These are phyloP conservation scores for Gulo gulo DNA, from an alignment of 2,113 vertebrate genomes.

Conservation along the genomic window DNA sequence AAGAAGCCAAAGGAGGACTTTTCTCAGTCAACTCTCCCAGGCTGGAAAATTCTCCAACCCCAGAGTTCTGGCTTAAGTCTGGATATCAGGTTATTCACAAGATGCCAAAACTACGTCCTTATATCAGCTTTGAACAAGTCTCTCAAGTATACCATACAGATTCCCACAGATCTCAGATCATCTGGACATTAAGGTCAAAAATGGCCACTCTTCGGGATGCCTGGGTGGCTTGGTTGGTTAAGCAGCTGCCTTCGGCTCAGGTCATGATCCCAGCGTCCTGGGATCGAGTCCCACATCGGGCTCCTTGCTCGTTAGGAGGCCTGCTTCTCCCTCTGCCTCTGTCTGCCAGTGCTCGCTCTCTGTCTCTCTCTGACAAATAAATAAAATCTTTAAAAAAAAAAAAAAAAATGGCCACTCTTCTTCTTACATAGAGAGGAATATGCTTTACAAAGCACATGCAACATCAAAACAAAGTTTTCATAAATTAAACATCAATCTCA, in stretches of 20 bases:
- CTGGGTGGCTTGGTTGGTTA: too few species aligned
- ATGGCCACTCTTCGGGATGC: constrained; percentile 47
- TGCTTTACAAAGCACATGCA: constrained; percentile 43
- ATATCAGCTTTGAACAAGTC: constrained; percentile 70
- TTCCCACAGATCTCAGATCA: constrained; percentile 70
- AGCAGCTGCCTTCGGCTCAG: too few species aligned
- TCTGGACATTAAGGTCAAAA: constrained; percentile 45
- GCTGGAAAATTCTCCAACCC: constrained; percentile 71
- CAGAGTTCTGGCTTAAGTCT: constrained; percentile 69
- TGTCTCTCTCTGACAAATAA: too few species aligned
- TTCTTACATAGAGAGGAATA: background rate
- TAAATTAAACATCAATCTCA: constrained; percentile 19
- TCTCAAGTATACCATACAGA: constrained; percentile 60
- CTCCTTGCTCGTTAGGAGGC: too few species aligned
- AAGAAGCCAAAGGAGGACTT: constrained; percentile 65
- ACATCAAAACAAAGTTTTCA: constrained; percentile 49
- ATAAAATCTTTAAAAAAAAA: too few species aligned
- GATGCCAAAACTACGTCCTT: constrained; percentile 74
- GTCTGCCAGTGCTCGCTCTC: too few species aligned
- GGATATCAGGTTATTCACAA: constrained; percentile 75
- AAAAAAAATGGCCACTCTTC: constrained; percentile 49
- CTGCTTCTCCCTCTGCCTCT: too few species aligned
- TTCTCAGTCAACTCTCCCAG: constrained; percentile 71
- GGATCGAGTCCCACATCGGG: too few species aligned
- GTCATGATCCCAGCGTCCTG: too few species aligned